Conservation (phyloP, 2,797 vertebrate species). For the Phylloscopus collybita region DNA sequence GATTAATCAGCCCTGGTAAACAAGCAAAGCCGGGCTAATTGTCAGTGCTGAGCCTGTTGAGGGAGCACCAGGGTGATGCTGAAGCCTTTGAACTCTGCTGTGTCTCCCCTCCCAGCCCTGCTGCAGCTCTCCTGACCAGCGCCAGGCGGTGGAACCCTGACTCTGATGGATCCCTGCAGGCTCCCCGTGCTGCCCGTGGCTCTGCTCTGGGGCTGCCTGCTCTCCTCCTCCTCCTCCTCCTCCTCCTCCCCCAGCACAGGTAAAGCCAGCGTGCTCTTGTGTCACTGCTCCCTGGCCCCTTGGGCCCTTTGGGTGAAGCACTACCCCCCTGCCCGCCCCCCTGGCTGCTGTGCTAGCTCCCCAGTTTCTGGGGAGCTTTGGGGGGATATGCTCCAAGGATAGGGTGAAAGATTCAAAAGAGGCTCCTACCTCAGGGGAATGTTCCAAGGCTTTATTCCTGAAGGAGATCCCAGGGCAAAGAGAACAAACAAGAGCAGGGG, state of each 20-base stretch:
- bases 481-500: too few species aligned
- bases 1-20: constrained; percentile 21
- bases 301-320: background rate
- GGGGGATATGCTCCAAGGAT: too few species aligned
- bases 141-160: accelerated
- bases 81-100: background rate
- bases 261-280: accelerated
- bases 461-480: too few species aligned
- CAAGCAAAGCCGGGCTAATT: accelerated
- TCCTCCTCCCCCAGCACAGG: background rate
- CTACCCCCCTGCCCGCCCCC: too few species aligned
- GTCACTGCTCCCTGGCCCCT: background rate
- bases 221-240: background rate
- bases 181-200: accelerated
- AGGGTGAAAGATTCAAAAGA: too few species aligned
- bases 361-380: too few species aligned
- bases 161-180: background rate
- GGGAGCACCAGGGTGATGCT: accelerated
- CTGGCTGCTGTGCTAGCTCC: too few species aligned
- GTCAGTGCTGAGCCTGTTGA: background rate
- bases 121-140: background rate
- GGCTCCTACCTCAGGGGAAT: too few species aligned
- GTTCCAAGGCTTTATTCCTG: too few species aligned
- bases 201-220: background rate
- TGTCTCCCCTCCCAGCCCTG: accelerated